Evolutionary conservation across 1,140 invertebrate species (phyloP), one percentile per base, ranked within the genome.

Genomic region (Halictus rubicundus): DNA sequence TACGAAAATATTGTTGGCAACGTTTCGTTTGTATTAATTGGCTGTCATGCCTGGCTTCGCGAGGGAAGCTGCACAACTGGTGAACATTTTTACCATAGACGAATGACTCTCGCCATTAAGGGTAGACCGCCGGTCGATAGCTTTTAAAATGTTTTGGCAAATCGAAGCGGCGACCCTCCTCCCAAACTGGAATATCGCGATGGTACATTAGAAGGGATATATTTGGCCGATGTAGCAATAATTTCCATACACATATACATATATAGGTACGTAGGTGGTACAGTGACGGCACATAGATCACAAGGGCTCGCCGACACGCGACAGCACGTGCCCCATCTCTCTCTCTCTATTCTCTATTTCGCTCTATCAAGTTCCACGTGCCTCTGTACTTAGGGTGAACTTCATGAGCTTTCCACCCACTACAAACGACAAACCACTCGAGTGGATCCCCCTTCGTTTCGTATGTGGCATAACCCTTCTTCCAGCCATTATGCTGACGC

Each of bases 401-500:
- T 86, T 54, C 68, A 61, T 23, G 66, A 72, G 72, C 78, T 87
- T 89, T 89, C 86, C 90, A 89, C 85, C 89, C 87, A 89, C 90
- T 87, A 49, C 90, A 88, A 89, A 88, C 87, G 88, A 90, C 89
- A 89, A 92, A 88, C 90, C 89, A 91, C 89, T 91, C 89, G 84
- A 91, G 85, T 90, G 87, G 74, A 80, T 89, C 88, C 87, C 83
- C 82, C 82, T 76, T 64, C 42, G 19, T 57, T 46, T 32, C 32
- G 57, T 63, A 54, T 64, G 80, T 80, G 84, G 73, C 68, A 69
- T 88, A 90, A 90, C 89, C 89, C 89, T 90, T 91, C 88, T 83
- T 66, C 69, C 73, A 82, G 80, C 89, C 87, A 89, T 89, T 89
- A 89, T 74, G 86, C 76, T 87, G 78, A 83, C 79, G 76, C 85